phyloP scores from a whole-genome alignment of 1,140 invertebrate species.

The Drosophila prosaltans region DNA sequence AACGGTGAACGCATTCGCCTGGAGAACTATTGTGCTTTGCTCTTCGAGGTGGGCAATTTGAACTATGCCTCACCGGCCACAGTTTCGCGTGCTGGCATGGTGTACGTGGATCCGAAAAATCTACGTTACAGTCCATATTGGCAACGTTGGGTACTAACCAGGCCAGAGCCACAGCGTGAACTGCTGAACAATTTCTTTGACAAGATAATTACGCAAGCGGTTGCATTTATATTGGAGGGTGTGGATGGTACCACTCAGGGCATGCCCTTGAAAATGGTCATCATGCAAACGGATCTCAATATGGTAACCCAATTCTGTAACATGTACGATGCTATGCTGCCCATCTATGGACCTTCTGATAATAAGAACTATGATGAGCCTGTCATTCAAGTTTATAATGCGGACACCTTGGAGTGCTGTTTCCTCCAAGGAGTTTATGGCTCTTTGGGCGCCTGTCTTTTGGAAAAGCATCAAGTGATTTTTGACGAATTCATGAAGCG shows the following conservation, averaged over 20 bases:
- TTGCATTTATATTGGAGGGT: slow-evolving; percentile 91
- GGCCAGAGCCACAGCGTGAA: slow-evolving; percentile 67
- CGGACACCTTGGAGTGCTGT: slow-evolving; percentile 87
- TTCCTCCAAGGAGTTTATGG: slow-evolving; percentile 92
- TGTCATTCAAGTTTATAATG: slow-evolving; percentile 84
- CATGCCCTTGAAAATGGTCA: slow-evolving; percentile 90
- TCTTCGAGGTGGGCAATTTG: slow-evolving; percentile 96
- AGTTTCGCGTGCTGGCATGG: slow-evolving; percentile 95
- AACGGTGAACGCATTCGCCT: slow-evolving; percentile 95
- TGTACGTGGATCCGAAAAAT: slow-evolving; percentile 96
- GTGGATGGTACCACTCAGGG: slow-evolving; percentile 89
- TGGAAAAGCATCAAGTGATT: slow-evolving; percentile 86
- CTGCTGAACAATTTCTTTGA: slow-evolving; percentile 72
- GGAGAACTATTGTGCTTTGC: slow-evolving; percentile 90
- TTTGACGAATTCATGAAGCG: slow-evolving; percentile 94
- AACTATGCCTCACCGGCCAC: slow-evolving; percentile 95
- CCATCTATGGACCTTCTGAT: slow-evolving; percentile 65
- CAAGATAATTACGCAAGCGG: slow-evolving; percentile 87
- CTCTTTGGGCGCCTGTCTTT: slow-evolving; percentile 91
- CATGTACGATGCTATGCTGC: slow-evolving; percentile 89
- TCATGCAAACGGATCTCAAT: slow-evolving; percentile 92
- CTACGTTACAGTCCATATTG: slow-evolving; percentile 93
- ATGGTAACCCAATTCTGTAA: slow-evolving; percentile 93
- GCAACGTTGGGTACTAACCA: slow-evolving; percentile 87
- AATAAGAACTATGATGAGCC: slow-evolving; percentile 83